These are phyloP conservation scores for Parasteatoda lunata DNA, from an alignment of 2,888 invertebrate genomes.

Conservation along the genomic window DNA sequence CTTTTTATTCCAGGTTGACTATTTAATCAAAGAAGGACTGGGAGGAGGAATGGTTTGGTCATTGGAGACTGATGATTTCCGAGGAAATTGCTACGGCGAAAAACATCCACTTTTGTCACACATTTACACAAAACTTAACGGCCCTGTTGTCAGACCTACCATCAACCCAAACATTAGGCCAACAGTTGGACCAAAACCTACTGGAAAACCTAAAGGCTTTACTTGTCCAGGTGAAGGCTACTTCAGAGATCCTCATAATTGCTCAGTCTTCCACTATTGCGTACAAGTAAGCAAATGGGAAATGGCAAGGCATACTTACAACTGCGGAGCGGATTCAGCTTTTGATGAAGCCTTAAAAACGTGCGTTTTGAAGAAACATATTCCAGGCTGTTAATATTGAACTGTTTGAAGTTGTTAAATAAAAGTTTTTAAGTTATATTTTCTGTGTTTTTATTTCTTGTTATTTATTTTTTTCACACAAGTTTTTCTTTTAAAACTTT, in stretches of 20 bases:
- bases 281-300: conserved; percentile 31
- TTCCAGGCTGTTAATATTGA: conserved; percentile 62
- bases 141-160: conserved; percentile 11
- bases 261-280: conserved; percentile 70
- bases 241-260: conserved; percentile 68
- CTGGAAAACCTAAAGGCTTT: conserved; percentile 17
- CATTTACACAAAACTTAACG: conserved; percentile 56
- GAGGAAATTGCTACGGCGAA: conserved; percentile 86
- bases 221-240: conserved; percentile 48
- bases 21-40: conserved; percentile 88
- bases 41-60: conserved; percentile 98
- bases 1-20: conserved; percentile 80
- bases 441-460: neutral
- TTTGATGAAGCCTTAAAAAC: conserved; percentile 65
- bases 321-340: conserved; percentile 68
- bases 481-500: neutral
- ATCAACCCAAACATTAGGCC: neutral
- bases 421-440: neutral
- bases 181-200: neutral
- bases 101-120: conserved; percentile 82
- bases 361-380: conserved; percentile 66
- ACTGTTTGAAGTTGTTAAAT: no score
- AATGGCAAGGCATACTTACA: conserved; percentile 67
- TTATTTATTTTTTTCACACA: neutral
- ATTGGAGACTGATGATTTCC: conserved; percentile 94